Evolutionary conservation across 1,140 invertebrate species (phyloP).

Genomic region (Drosophila littoralis): DNA sequence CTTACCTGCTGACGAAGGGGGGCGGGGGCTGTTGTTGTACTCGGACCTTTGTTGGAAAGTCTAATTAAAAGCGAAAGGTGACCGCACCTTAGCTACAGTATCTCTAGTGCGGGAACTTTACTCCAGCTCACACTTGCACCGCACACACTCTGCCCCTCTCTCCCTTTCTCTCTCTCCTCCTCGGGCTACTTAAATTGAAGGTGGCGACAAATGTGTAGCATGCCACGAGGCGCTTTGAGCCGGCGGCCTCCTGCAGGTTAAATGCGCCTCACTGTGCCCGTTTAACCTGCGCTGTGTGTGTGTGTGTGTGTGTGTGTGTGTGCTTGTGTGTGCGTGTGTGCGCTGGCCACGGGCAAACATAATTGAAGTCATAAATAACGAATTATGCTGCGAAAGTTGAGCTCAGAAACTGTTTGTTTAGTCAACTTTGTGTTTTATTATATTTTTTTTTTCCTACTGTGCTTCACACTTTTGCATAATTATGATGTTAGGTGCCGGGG

Average conservation of each 20-base stretch:
- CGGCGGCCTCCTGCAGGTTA: conserved; percentile 51
- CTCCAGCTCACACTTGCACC: neutral
- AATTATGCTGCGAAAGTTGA: conserved; percentile 78
- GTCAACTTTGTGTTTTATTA: conserved; percentile 51
- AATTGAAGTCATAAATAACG: conserved; percentile 83
- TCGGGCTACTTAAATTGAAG: conserved; percentile 40
- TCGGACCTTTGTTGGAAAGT: conserved; percentile 47
- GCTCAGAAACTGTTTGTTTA: conserved; percentile 66
- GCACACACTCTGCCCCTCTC: neutral
- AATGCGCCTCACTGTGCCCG: conserved; percentile 65
- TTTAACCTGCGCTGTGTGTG: conserved; percentile 64
- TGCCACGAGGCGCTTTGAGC: conserved; percentile 42
- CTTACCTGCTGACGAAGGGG: neutral
- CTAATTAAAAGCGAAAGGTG: conserved; percentile 62
- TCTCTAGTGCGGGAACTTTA: neutral
- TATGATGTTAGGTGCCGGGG: conserved; percentile 45
- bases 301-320: neutral
- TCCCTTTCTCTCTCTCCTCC: neutral
- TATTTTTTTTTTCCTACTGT: conserved; percentile 32
- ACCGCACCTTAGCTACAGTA: conserved; percentile 30
- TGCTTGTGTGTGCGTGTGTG: conserved; percentile 27
- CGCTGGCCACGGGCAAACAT: conserved; percentile 70
- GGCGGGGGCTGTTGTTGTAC: conserved; percentile 6
- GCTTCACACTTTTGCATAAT: conserved; percentile 77
- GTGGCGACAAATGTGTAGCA: conserved; percentile 68